Conservation (phyloP, 2,113 vertebrate species). For the Percopsis transmontana region DNA sequence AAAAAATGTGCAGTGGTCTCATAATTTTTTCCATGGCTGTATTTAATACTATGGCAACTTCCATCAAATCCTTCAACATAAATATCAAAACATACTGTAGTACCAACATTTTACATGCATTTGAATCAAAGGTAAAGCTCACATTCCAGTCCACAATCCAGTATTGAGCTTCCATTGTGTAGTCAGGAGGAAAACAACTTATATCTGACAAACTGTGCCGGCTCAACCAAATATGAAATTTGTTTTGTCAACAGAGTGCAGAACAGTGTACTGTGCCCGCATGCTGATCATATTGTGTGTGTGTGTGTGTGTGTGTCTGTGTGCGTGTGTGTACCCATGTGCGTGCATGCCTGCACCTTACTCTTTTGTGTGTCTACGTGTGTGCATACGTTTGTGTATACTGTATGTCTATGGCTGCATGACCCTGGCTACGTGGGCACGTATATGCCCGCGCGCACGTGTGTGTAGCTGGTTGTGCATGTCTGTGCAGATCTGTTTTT, state of each 20-base stretch:
- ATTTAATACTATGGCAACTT: too few relatives aligned
- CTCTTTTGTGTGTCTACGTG: not conserved
- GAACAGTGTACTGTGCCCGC: not conserved
- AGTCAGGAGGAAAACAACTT: conserved; percentile 36
- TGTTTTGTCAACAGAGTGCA: conserved; percentile 12
- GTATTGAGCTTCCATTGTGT: conserved; percentile 18
- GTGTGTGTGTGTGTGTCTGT: conserved; percentile 7
- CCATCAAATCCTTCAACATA: conserved; percentile 19
- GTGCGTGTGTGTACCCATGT: conserved; percentile 16
- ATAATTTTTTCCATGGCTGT: too few relatives aligned
- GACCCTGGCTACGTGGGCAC: conserved; percentile 9
- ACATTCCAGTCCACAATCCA: conserved; percentile 16
- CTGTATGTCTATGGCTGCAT: not conserved
- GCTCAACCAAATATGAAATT: conserved; percentile 30
- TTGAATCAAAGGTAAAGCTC: conserved; percentile 23
- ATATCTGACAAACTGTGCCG: conserved; percentile 31
- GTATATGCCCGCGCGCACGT: not conserved
- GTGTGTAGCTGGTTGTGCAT: conserved; percentile 18
- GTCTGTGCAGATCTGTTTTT: conserved; percentile 7
- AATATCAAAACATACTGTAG: conserved; percentile 12
- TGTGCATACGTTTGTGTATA: not conserved
- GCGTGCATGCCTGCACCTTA: not conserved
- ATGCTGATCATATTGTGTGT: not conserved
- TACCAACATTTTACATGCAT: conserved; percentile 24
- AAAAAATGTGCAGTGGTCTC: too few relatives aligned